These are phyloP conservation scores for Onychorhynchus coronatus DNA, from an alignment of 2,113 vertebrate genomes.

Conservation along the genomic window DNA sequence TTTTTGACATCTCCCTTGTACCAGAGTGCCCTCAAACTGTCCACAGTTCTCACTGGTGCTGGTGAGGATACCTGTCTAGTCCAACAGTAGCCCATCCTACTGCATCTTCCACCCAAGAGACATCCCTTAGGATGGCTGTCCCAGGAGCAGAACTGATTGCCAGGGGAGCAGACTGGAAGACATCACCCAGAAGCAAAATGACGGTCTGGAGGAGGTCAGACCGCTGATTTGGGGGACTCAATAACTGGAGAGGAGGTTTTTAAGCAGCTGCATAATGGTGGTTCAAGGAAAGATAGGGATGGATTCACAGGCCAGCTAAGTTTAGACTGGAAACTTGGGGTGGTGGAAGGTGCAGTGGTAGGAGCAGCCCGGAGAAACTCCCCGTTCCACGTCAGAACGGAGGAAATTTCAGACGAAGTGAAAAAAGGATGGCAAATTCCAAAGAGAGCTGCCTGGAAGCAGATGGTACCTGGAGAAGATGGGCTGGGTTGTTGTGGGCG, in stretches of 20 bases:
- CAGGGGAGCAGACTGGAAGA: background rate
- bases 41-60: background rate
- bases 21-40: background rate
- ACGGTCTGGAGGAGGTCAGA: background rate
- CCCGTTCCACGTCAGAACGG: background rate
- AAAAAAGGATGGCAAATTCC: background rate
- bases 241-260: background rate
- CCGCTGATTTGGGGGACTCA: background rate
- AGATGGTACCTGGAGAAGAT: background rate
- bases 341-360: background rate
- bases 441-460: background rate
- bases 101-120: background rate
- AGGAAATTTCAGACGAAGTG: background rate
- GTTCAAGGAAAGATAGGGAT: background rate
- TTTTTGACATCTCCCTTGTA: background rate
- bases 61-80: background rate
- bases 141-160: background rate
- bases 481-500: background rate
- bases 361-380: background rate
- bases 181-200: background rate
- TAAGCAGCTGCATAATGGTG: background rate
- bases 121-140: background rate
- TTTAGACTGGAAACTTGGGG: background rate
- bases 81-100: background rate
- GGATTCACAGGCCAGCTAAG: background rate